phyloP scores from a whole-genome alignment of 2,797 vertebrate genomes.

The Pantherophis vulpinus region DNA sequence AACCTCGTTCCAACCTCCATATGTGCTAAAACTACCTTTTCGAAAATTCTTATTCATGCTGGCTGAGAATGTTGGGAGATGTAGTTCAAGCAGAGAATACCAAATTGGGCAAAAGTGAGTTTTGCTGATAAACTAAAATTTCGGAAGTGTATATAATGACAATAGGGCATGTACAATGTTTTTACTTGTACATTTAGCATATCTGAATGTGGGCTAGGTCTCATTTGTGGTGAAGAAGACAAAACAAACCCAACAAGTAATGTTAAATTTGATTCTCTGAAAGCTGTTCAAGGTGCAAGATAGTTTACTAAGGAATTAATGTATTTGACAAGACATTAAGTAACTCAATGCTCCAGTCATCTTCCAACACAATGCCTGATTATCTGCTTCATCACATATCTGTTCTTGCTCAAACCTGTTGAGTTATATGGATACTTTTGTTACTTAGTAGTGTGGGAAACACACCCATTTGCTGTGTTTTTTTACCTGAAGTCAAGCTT shows the following conservation, averaged over 20 bases:
- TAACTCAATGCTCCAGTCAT: neutral
- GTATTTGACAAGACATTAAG: neutral
- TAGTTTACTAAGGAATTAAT: neutral
- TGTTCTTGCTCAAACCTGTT: constrained; percentile 5
- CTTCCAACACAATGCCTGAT: neutral
- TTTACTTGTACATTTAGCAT: neutral
- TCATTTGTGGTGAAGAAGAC: neutral
- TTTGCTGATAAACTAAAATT: neutral
- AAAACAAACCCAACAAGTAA: neutral
- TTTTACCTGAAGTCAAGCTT: constrained; percentile 38
- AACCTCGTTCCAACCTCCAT: neutral
- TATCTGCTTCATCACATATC: neutral
- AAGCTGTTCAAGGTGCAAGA: neutral
- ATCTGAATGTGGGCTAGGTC: neutral
- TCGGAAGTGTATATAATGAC: neutral
- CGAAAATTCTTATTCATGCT: neutral
- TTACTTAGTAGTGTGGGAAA: constrained; percentile 9
- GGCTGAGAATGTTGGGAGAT: neutral
- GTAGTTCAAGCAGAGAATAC: neutral
- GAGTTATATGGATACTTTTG: neutral
- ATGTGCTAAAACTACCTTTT: neutral
- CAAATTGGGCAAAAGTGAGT: neutral
- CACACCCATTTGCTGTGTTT: constrained; percentile 27
- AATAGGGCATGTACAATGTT: neutral
- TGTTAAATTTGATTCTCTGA: neutral